phyloP scores from a whole-genome alignment of 1,140 invertebrate species.

The Amphibalanus amphitrite region DNA sequence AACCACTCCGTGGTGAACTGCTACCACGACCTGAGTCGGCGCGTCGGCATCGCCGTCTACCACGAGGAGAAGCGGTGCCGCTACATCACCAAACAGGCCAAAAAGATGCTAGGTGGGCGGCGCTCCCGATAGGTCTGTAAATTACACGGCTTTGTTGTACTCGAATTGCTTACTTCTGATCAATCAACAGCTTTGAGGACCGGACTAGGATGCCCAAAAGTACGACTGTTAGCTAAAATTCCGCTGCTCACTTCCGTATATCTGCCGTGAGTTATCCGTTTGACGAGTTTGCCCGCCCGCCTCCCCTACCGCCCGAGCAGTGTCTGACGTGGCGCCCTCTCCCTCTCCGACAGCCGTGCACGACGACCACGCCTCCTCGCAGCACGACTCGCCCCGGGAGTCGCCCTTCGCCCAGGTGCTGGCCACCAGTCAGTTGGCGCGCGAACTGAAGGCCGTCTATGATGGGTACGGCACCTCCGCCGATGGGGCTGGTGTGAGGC shows the following conservation, averaged over 20 bases:
- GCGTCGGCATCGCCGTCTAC: conserved; percentile 67
- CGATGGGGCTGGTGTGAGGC: neutral
- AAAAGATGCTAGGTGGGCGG: conserved; percentile 57
- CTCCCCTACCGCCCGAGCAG: too few species aligned
- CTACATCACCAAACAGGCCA: conserved; percentile 76
- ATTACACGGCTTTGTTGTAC: neutral
- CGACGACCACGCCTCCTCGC: neutral
- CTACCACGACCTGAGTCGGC: conserved; percentile 84
- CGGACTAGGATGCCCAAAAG: conserved; percentile 6
- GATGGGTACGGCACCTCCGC: conserved; percentile 36
- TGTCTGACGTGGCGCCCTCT: conserved; percentile 12
- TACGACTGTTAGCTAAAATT: too few species aligned
- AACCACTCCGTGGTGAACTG: conserved; percentile 84
- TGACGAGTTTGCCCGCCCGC: too few species aligned
- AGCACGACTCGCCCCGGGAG: conserved; percentile 20
- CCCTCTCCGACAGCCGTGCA: conserved; percentile 12
- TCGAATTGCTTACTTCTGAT: neutral
- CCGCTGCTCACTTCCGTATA: too few species aligned
- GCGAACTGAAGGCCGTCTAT: conserved; percentile 66
- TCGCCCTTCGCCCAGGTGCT: conserved; percentile 58
- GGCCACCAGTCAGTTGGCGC: conserved; percentile 57
- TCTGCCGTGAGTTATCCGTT: too few species aligned
- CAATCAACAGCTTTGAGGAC: neutral
- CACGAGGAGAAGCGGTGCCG: conserved; percentile 79
- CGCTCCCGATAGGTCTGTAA: conserved; percentile 16